phyloP scores from a whole-genome alignment of 23 tunicate genomes.

The Trididemnum nubilum region DNA sequence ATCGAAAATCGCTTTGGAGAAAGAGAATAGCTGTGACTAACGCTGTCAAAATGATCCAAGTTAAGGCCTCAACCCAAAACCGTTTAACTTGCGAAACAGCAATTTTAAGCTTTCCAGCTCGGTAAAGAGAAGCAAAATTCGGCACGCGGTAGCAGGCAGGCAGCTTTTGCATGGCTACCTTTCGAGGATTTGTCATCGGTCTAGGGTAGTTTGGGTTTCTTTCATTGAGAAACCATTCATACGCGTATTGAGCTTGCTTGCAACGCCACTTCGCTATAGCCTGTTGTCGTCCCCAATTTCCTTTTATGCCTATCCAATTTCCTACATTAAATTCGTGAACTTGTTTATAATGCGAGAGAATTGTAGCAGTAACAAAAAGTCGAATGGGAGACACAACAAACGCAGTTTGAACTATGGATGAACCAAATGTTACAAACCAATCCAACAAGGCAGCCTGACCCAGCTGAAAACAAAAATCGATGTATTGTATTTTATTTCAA shows the following conservation, averaged over 20 bases:
- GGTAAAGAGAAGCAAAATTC: slow-evolving; percentile 20
- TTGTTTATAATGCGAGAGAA: background rate
- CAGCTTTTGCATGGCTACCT: slow-evolving; percentile 18
- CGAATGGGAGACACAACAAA: slow-evolving; percentile 48
- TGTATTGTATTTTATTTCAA: too few relatives aligned
- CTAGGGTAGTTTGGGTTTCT: background rate
- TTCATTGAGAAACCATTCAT: background rate
- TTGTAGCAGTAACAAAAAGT: slow-evolving; percentile 34
- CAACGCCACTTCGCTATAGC: slow-evolving; percentile 54
- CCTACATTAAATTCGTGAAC: slow-evolving; percentile 1
- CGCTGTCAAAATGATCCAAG: slow-evolving; percentile 42
- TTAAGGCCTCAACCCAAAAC: slow-evolving; percentile 58
- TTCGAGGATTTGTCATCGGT: background rate
- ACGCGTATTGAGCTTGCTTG: slow-evolving; percentile 7
- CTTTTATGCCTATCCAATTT: slow-evolving; percentile 67
- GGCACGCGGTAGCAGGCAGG: slow-evolving; percentile 50
- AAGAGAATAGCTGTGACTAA: slow-evolving; percentile 41
- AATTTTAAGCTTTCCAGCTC: slow-evolving; percentile 59
- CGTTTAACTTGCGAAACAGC: slow-evolving; percentile 72
- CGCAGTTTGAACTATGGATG: slow-evolving; percentile 56
- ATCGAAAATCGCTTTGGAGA: slow-evolving; percentile 41
- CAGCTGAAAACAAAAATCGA: slow-evolving; percentile 14
- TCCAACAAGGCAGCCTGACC: slow-evolving; percentile 28
- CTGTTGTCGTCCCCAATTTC: slow-evolving; percentile 26
- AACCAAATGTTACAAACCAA: slow-evolving; percentile 63